Percentiles rank a stretch among this genome's conserved stretches.
phyloP scores from a whole-genome alignment of 1,140 invertebrate species.

The Acyrthosiphon pisum region DNA sequence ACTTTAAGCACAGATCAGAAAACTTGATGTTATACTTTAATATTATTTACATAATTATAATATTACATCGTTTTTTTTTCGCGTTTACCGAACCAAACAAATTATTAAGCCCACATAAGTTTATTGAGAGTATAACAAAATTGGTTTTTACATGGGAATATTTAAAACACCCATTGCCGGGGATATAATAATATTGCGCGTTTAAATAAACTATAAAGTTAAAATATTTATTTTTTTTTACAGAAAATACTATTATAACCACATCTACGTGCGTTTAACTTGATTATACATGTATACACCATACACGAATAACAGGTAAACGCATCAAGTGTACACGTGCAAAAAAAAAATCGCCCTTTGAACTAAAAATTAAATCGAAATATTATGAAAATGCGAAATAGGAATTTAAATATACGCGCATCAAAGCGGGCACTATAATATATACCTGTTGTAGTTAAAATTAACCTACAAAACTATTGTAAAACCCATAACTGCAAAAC shows the following conservation, averaged over 20 bases:
- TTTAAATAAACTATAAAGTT: not conserved
- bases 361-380: not conserved
- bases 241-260: too few relatives aligned
- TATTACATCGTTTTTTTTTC: not conserved
- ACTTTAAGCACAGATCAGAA: not conserved
- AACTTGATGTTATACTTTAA: not conserved
- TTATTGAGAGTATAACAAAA: not conserved
- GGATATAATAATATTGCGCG: too few relatives aligned
- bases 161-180: not conserved
- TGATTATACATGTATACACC: not conserved
- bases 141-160: not conserved
- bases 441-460: not conserved
- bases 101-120: not conserved
- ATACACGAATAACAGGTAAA: not conserved
- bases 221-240: not conserved
- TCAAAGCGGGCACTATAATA: not conserved
- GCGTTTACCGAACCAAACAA: not conserved
- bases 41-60: constrained; percentile 18
- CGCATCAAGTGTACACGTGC: not conserved
- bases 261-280: not conserved
- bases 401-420: not conserved
- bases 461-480: too few relatives aligned
- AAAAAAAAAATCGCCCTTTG: not conserved
- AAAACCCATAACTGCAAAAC: too few relatives aligned
- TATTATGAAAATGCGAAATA: not conserved